phyloP scores from a whole-genome alignment of 2,797 vertebrate species.

The Tiaroga cobitis region DNA sequence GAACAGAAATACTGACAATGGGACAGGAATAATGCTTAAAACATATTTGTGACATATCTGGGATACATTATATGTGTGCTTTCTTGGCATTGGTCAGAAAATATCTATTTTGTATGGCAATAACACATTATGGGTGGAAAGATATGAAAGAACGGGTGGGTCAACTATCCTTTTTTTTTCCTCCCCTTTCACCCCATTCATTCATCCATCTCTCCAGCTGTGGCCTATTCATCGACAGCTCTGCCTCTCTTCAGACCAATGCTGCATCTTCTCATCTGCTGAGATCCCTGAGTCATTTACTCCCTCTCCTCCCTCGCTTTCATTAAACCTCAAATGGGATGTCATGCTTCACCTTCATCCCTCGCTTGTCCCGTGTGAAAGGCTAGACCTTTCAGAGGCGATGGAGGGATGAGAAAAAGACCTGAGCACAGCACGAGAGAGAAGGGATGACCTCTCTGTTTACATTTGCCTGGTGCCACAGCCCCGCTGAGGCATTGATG shows the following conservation, averaged over 20 bases:
- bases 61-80: not conserved
- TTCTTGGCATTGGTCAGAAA: not conserved
- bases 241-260: conserved; percentile 21
- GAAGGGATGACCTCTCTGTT: conserved; percentile 76
- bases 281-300: conserved; percentile 33
- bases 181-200: not conserved
- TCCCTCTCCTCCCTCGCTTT: conserved; percentile 19
- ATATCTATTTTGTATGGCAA: not conserved
- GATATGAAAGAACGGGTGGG: not conserved
- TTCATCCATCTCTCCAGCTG: conserved; percentile 20
- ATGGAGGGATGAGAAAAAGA: conserved; percentile 48
- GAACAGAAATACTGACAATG: not conserved
- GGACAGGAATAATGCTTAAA: not conserved
- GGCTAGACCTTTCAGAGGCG: conserved; percentile 55
- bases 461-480: conserved; percentile 83
- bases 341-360: conserved; percentile 78
- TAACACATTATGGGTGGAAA: not conserved
- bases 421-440: conserved; percentile 66
- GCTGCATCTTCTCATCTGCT: conserved; percentile 28
- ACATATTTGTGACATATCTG: not conserved
- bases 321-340: conserved; percentile 67
- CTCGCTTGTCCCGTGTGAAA: conserved; percentile 65
- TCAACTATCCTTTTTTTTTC: not conserved
- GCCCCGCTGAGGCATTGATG: conserved; percentile 87
- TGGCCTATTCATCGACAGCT: conserved; percentile 32